Evolutionary conservation across 2,888 invertebrate genomes (phyloP).

Genomic region (Drosophila dives): DNA sequence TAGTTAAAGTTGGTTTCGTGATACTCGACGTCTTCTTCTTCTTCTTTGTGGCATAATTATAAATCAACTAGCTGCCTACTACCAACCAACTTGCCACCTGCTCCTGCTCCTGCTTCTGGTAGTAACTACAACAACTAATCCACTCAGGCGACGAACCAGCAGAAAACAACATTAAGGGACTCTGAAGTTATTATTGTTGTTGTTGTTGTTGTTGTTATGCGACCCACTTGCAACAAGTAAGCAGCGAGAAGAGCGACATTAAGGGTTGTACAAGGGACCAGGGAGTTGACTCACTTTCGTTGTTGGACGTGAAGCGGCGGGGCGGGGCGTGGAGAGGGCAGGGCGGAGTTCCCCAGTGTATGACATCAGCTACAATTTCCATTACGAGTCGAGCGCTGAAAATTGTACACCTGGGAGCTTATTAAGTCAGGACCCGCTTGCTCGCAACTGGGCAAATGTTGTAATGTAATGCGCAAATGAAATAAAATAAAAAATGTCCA

Average conservation of each 20-base stretch:
- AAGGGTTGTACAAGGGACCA: slow-evolving; percentile 27
- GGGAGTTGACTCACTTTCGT: slow-evolving; percentile 67
- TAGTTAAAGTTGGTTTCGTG: slow-evolving; percentile 21
- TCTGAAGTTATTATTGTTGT: slow-evolving; percentile 28
- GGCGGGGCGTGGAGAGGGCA: not conserved
- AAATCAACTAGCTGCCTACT: slow-evolving; percentile 71
- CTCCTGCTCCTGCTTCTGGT: slow-evolving; percentile 1
- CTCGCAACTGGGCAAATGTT: slow-evolving; percentile 48
- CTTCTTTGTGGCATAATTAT: slow-evolving; percentile 60
- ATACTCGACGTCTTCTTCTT: slow-evolving; percentile 13
- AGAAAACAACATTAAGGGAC: slow-evolving; percentile 61
- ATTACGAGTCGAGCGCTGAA: slow-evolving; percentile 77
- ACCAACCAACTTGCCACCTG: slow-evolving; percentile 26
- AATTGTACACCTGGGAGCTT: slow-evolving; percentile 81
- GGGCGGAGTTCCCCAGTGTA: slow-evolving; percentile 64
- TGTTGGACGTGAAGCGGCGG: not conserved
- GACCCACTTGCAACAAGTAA: slow-evolving; percentile 78
- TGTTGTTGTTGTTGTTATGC: slow-evolving; percentile 44
- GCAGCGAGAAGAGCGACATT: slow-evolving; percentile 22
- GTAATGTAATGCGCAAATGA: slow-evolving; percentile 76
- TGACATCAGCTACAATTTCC: slow-evolving; percentile 81
- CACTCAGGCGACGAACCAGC: slow-evolving; percentile 61
- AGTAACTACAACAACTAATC: slow-evolving; percentile 61
- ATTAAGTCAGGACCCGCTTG: slow-evolving; percentile 64
- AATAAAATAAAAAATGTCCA: slow-evolving; percentile 70